Conservation (phyloP, 2,888 invertebrate genomes). For the Drosophila kanekoi region DNA sequence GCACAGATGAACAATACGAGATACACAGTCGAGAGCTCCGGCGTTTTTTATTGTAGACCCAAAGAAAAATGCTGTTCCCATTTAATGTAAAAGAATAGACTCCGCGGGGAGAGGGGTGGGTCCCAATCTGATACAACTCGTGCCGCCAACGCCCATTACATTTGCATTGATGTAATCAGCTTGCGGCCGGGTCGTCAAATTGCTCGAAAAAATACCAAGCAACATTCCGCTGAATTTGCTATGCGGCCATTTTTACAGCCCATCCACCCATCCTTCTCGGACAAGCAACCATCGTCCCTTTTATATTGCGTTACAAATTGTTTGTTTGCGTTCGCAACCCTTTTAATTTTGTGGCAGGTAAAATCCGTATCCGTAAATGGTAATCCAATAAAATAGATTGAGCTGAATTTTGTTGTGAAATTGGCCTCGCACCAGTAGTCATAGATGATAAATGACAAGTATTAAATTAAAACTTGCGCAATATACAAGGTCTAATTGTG, state of each 20-base stretch:
- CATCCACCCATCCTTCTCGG: not conserved
- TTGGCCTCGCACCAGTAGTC: not conserved
- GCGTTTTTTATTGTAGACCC: slow-evolving; percentile 35
- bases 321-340: slow-evolving; percentile 51
- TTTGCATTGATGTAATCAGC: slow-evolving; percentile 81
- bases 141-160: slow-evolving; percentile 40
- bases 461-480: not conserved
- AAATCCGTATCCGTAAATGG: slow-evolving; percentile 36
- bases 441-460: not conserved
- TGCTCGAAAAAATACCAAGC: slow-evolving; percentile 54
- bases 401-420: slow-evolving; percentile 10
- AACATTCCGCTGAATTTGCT: slow-evolving; percentile 66
- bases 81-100: slow-evolving; percentile 43
- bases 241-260: slow-evolving; percentile 43
- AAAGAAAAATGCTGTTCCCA: slow-evolving; percentile 51
- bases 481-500: not conserved
- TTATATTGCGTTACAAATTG: slow-evolving; percentile 54
- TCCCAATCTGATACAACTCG: slow-evolving; percentile 26
- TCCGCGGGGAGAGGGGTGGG: slow-evolving; percentile 6
- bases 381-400: slow-evolving; percentile 38
- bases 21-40: slow-evolving; percentile 34
- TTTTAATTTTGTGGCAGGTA: slow-evolving; percentile 56
- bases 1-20: slow-evolving; percentile 59
- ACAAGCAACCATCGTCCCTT: slow-evolving; percentile 29
- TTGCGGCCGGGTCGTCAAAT: slow-evolving; percentile 72